Percentiles rank a stretch among this genome's conserved stretches.
phyloP scores from a whole-genome alignment of 2,888 invertebrate species.

The Punctoribates punctum region DNA sequence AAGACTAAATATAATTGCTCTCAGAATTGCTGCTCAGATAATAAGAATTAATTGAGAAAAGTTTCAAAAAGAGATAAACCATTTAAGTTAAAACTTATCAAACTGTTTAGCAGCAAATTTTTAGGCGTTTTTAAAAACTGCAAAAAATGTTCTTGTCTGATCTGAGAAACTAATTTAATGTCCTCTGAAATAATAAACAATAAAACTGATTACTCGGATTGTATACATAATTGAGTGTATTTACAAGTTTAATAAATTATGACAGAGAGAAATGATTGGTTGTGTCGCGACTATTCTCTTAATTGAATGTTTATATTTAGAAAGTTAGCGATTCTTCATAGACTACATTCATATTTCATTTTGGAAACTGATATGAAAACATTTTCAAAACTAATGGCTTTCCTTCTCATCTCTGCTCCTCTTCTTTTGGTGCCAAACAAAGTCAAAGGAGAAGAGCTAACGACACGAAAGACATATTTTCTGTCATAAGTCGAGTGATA shows the following conservation, averaged over 20 bases:
- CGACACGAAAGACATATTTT: background rate
- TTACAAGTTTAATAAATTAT: constrained; percentile 11
- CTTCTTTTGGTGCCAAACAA: background rate
- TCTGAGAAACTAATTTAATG: background rate
- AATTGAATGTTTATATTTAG: constrained; percentile 35
- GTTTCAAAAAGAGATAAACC: constrained; percentile 7
- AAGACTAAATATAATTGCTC: constrained; percentile 28
- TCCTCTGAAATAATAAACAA: too few relatives aligned
- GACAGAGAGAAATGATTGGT: constrained; percentile 13
- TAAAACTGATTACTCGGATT: too few relatives aligned
- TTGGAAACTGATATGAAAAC: constrained; percentile 34
- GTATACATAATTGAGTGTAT: constrained; percentile 5
- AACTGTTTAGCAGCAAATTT: background rate
- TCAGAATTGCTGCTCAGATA: constrained; percentile 5
- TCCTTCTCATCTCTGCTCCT: background rate
- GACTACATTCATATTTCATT: constrained; percentile 3
- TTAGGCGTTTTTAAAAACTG: background rate
- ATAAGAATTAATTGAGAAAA: constrained; percentile 18
- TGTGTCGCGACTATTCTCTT: constrained; percentile 22
- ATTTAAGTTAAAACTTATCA: background rate
- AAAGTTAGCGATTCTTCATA: constrained; percentile 21
- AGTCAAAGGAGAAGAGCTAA: background rate
- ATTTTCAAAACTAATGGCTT: constrained; percentile 33
- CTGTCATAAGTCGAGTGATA: background rate
- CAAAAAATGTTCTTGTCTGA: background rate